Base-by-base conservation (phyloP, 2,797 vertebrate species). In the Melanotaenia maccullochi region DNA sequence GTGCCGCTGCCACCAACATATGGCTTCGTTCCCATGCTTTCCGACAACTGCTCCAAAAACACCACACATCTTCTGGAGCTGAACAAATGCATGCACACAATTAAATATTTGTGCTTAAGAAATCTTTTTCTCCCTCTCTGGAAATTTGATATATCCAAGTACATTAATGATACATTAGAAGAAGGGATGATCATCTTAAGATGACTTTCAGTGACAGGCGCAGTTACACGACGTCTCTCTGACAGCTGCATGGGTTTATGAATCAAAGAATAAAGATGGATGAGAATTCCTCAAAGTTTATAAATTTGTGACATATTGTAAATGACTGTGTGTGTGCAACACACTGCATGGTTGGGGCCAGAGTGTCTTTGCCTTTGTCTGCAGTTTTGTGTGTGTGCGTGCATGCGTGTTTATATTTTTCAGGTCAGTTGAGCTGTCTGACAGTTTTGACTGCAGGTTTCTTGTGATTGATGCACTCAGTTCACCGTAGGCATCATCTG, bases 371-470 rank as follows among this genome's bases (percentile, higher is more conserved):
- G 40, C 40, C 18, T 42, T 42, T 42, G 40, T 42, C 40, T 42
- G 47, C 33, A 57, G 67, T 62, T 40, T 40, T 40, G 38, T 40
- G 38, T 57, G 24, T 35, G 28, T 28, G 54, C 24, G 20, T n/a
- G 6, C 36, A 20, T 14, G 56, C 32, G 51, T 28, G 5, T 0
- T 18, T 66, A n/a, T 56, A 32, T 70, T 52, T 83, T 72, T 75
- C 84, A 78, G 86, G 78, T 83, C 87, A 86, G 68, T 73, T 59
- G 80, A 81, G 65, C 73, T 61, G 67, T 68, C 68, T 73, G 24
- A 59, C 55, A 56, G 58, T 54, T 33, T 9, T 58, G 20, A 49
- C 20, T n/a, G 44, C 44, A 9, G 47, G n/a, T 70, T 73, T 72
- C 65, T 59, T 65, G 18, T 75, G 79, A 83, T 65, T 68, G 76